Evolutionary conservation across 30 jellyfish, hydroid and myxozoan genomes (phyloP), one percentile per base, ranked within the genome.

Genomic region (Aurelia coerulea): DNA sequence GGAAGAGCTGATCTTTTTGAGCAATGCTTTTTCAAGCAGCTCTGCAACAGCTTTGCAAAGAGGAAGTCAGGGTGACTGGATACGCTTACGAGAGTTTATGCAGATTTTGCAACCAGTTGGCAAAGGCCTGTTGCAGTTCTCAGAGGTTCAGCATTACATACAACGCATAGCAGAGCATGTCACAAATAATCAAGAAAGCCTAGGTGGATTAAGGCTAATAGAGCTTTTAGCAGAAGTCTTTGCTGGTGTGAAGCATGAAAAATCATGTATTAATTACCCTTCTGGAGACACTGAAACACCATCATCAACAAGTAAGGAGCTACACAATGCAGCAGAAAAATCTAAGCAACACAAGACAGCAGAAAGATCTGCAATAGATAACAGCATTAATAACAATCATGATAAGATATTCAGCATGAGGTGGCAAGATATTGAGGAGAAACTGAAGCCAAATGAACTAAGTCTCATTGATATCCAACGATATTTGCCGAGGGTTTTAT

Each of bases 1-100:
- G 80, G 63, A 88, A 15, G 96, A 88, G 70, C 84, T 78, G 3
- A 32, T 56, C 15, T 79, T 66, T 72, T 81, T 88, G n/a, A 82
- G 88, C 16, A 79, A 78, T 53, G 65, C 78, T 10, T 79, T 88
- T 49, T 19, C 91, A 4, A 71, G 78, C 29, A 41, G 83, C 73
- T 70, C 90, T 39, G 84, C 85, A 7, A 74, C 91, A 23, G 97
- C 96, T 54, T 51, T 92, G 88, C 96, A 92, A 63, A 29, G 80
- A 68, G 88, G 88, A 17, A 46, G 64, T n/a, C 90, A 76, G 52
- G 95, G 98, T 15, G 95, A 89, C 66, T 92, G 98, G 98, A 92
- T 92, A 16, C 96, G 87, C 31, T 66, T 92, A 32, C 49, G 69
- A 50, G 98, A 92, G 83, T 68, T 92, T 7, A 15, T 92, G 10